Evolutionary conservation across 64 coral and sea anemone genomes (phyloP).

Genomic region (Trachythela sp.): DNA sequence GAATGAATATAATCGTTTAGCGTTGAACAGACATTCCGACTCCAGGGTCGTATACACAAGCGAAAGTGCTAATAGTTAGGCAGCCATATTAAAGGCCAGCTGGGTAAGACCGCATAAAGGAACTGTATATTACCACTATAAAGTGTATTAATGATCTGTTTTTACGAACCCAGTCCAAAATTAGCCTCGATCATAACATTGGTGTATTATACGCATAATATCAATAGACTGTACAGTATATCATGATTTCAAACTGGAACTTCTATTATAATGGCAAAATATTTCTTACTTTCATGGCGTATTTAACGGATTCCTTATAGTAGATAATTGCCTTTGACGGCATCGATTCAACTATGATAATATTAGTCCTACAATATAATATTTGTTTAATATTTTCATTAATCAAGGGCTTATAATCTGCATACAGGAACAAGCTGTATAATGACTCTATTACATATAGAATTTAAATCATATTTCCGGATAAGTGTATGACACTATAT

Average conservation of each 20-base stretch:
- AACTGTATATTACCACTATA: not conserved
- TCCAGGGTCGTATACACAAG: not conserved
- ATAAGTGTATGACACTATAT: not conserved
- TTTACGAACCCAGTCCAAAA: too few relatives aligned
- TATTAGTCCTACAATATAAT: not conserved
- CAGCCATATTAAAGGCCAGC: not conserved
- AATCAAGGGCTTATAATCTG: not conserved
- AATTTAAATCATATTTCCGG: too few relatives aligned
- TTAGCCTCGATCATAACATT: too few relatives aligned
- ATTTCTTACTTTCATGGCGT: too few relatives aligned
- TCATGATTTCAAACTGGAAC: too few relatives aligned
- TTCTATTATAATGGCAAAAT: too few relatives aligned
- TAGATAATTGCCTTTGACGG: not conserved
- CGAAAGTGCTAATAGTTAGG: not conserved
- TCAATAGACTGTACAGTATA: too few relatives aligned
- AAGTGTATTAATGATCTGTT: too few relatives aligned
- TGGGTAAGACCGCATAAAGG: not conserved
- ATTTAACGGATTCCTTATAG: not conserved
- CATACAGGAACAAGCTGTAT: not conserved
- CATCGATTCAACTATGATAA: not conserved
- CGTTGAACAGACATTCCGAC: not conserved
- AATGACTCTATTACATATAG: too few relatives aligned
- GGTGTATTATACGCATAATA: too few relatives aligned
- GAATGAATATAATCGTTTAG: not conserved
- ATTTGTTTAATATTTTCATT: not conserved